phyloP scores from a whole-genome alignment of 2,888 invertebrate genomes.

The Mesopsocus fuscifrons region DNA sequence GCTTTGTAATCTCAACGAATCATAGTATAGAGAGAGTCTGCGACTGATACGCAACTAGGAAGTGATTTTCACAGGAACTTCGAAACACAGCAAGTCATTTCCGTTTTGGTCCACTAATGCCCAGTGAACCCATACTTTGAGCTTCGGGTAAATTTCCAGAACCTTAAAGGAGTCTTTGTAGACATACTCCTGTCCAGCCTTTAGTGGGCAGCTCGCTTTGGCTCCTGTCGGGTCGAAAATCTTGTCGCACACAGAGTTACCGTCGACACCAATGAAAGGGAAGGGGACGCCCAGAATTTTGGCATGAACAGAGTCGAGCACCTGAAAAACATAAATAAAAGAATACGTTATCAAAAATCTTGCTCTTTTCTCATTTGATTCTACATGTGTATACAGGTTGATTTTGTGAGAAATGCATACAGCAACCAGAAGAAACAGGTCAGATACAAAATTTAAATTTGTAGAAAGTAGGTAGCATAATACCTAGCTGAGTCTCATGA shows the following conservation, averaged over 20 bases:
- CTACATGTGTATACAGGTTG: slow-evolving; percentile 2
- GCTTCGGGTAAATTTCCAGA: slow-evolving; percentile 31
- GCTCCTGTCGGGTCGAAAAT: slow-evolving; percentile 36
- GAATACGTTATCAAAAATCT: neutral
- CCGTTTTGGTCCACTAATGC: slow-evolving; percentile 28
- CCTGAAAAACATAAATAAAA: slow-evolving; percentile 1
- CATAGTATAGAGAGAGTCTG: too few species aligned
- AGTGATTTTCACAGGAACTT: slow-evolving; percentile 44
- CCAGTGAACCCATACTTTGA: slow-evolving; percentile 42
- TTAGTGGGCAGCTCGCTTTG: slow-evolving; percentile 44
- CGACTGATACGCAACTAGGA: too few species aligned
- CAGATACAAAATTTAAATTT: too few species aligned
- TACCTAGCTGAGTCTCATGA: too few species aligned
- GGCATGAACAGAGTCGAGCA: slow-evolving; percentile 43
- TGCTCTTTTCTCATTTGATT: neutral
- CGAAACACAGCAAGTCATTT: slow-evolving; percentile 38
- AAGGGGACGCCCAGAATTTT: slow-evolving; percentile 38
- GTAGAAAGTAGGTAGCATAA: too few species aligned
- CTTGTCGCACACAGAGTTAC: slow-evolving; percentile 42
- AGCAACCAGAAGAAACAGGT: neutral
- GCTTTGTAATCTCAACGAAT: too few species aligned
- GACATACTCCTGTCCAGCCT: slow-evolving; percentile 42
- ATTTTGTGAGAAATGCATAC: neutral
- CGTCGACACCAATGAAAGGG: slow-evolving; percentile 62
- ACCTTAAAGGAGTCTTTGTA: slow-evolving; percentile 45